Conservation (phyloP, 2,888 invertebrate genomes). For the Drosophila glabriapex region DNA sequence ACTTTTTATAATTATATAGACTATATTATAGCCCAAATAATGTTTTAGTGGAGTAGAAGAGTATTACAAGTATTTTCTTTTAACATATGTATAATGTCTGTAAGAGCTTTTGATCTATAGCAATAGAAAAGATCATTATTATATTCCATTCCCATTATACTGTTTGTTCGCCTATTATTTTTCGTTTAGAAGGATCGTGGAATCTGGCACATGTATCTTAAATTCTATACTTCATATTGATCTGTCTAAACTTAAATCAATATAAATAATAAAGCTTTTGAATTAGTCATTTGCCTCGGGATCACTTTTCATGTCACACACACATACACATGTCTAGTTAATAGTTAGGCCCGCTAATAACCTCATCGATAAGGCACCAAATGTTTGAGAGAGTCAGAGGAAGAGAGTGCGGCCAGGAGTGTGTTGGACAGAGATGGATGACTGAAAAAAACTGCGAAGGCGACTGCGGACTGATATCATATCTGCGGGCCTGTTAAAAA, state of each 20-base stretch:
- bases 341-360: slow-evolving; percentile 54
- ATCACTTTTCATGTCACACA: slow-evolving; percentile 32
- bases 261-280: slow-evolving; percentile 2
- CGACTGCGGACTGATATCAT: slow-evolving; percentile 54
- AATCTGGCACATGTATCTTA: neutral
- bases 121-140: neutral
- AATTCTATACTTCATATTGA: slow-evolving; percentile 10
- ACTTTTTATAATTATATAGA: neutral
- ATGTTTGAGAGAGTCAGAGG: slow-evolving; percentile 16
- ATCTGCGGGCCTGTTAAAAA: slow-evolving; percentile 28
- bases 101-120: neutral
- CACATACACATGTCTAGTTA: slow-evolving; percentile 12
- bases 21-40: neutral
- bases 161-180: neutral
- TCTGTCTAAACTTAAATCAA: neutral
- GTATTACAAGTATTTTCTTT: neutral
- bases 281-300: slow-evolving; percentile 4
- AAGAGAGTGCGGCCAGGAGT: neutral
- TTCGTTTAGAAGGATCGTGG: slow-evolving; percentile 13
- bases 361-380: slow-evolving; percentile 52
- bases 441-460: slow-evolving; percentile 21
- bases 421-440: slow-evolving; percentile 17
- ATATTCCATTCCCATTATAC: neutral
- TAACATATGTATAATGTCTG: neutral
- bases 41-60: neutral